Evolutionary conservation across 2,113 vertebrate species (phyloP).

Genomic region (Odontesthes bonariensis): DNA sequence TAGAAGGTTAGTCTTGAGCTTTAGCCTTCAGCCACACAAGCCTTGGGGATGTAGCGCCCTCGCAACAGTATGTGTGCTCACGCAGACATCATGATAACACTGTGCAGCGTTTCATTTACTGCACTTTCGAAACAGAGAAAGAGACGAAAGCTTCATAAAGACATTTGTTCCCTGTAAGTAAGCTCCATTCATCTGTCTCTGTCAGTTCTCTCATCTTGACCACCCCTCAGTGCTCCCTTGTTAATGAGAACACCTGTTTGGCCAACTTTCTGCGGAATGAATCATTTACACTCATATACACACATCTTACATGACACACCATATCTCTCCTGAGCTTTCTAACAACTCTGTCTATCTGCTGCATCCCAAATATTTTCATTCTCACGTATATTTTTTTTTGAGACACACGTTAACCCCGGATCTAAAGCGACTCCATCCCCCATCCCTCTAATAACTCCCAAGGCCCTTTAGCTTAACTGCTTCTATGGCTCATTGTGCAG

Average conservation of each 20-base stretch:
- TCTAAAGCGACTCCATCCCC: constrained; percentile 42
- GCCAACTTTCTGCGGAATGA: constrained; percentile 67
- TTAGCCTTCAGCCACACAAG: constrained; percentile 41
- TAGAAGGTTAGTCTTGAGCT: constrained; percentile 58
- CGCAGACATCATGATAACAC: constrained; percentile 28
- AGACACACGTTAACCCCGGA: constrained; percentile 37
- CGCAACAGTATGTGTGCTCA: constrained; percentile 26
- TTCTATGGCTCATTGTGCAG: constrained; percentile 77
- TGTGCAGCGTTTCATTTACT: constrained; percentile 1
- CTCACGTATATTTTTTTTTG: constrained; percentile 46
- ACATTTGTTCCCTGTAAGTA: constrained; percentile 45
- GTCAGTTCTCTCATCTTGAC: constrained; percentile 37
- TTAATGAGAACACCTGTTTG: constrained; percentile 80
- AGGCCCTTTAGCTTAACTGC: constrained; percentile 73
- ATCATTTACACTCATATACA: constrained; percentile 59
- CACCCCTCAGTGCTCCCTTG: constrained; percentile 63
- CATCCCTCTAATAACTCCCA: constrained; percentile 62
- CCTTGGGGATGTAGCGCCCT: constrained; percentile 45
- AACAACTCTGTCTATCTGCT: constrained; percentile 53
- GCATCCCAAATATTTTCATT: constrained; percentile 51
- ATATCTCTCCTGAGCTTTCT: constrained; percentile 49
- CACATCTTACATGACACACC: constrained; percentile 44
- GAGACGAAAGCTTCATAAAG: constrained; percentile 39
- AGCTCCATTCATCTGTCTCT: constrained; percentile 56
- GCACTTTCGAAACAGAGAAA: constrained; percentile 23